phyloP scores from a whole-genome alignment of 2,888 invertebrate genomes.

The Caenorhabditis plicata region DNA sequence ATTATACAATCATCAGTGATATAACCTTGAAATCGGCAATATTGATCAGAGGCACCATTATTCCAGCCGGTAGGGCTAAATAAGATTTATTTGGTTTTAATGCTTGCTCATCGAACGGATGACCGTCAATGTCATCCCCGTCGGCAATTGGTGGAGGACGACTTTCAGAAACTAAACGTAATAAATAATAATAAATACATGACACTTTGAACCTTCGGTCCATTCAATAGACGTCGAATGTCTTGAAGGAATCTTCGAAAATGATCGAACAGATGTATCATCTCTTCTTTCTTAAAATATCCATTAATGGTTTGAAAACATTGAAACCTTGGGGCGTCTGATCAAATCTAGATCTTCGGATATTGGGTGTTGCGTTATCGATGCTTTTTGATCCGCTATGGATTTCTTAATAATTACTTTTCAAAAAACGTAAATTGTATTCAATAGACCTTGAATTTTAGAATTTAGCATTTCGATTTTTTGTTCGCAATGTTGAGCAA shows the following conservation, averaged over 20 bases:
- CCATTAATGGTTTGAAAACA: no score
- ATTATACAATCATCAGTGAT: neutral
- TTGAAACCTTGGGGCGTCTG: constrained; percentile 20
- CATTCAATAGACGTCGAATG: no score
- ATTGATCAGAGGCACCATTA: constrained; percentile 95
- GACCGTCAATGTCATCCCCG: constrained; percentile 45
- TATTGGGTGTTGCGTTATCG: no score
- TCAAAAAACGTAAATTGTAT: neutral
- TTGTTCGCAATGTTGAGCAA: constrained; percentile 11
- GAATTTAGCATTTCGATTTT: constrained; percentile 15
- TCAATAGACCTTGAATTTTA: constrained; percentile 11
- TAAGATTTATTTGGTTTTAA: constrained; percentile 32
- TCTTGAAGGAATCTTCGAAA: neutral
- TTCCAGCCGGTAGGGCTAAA: constrained; percentile 86
- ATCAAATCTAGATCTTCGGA: constrained; percentile 38
- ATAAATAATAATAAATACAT: neutral
- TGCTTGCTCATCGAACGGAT: constrained; percentile 35
- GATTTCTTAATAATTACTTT: neutral
- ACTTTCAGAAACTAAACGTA: neutral
- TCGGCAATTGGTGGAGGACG: neutral
- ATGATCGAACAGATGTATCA: neutral
- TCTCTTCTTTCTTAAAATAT: no score
- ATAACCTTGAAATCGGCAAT: constrained; percentile 77
- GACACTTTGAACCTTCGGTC: no score
- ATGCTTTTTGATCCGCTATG: neutral